A percentile compares a stretch with the other conserved stretches of the same genome.
Evolutionary conservation across 2,888 invertebrate genomes (phyloP).

Genomic region (Zygothrica quintamaculata): DNA sequence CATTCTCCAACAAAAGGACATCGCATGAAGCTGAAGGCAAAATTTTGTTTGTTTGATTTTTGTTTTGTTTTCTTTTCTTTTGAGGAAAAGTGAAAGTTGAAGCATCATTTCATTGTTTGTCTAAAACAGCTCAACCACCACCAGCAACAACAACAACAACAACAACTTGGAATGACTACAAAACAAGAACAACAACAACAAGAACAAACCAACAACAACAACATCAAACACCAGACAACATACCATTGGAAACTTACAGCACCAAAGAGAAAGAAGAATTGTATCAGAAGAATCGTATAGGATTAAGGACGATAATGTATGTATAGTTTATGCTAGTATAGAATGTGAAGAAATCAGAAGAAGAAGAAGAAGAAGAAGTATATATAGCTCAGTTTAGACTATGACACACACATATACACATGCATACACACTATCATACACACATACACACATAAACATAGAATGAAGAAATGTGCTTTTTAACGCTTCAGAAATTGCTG

Average conservation of each 20-base stretch:
- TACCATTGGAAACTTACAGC: conserved; percentile 81
- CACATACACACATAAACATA: conserved; percentile 30
- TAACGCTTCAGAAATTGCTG: conserved; percentile 69
- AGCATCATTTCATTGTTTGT: conserved; percentile 46
- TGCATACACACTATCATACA: conserved; percentile 1
- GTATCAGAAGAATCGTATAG: conserved; percentile 12
- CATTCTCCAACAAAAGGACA: no score
- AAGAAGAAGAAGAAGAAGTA: conserved; percentile 13
- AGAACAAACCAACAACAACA: no score
- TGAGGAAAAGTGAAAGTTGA: conserved; percentile 26
- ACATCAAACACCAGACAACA: conserved; percentile 60
- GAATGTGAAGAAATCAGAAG: conserved; percentile 8
- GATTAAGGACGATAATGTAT: conserved; percentile 5
- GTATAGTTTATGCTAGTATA: conserved; percentile 12
- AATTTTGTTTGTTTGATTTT: no score
- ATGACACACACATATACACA: conserved; percentile 23
- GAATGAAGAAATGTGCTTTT: conserved; percentile 69
- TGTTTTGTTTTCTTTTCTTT: no score
- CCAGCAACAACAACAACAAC: conserved; percentile 42
- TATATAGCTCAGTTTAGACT: conserved; percentile 37
- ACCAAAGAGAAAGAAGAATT: conserved; percentile 32
- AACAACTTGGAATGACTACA: no score
- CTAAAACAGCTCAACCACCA: conserved; percentile 50
- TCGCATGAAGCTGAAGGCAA: no score
- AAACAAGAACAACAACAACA: conserved; percentile 57